A percentile compares a stretch with the other conserved stretches of the same genome.
These are phyloP conservation scores for Sinelater perroti DNA, from an alignment of 2,888 invertebrate genomes.

Conservation along the genomic window DNA sequence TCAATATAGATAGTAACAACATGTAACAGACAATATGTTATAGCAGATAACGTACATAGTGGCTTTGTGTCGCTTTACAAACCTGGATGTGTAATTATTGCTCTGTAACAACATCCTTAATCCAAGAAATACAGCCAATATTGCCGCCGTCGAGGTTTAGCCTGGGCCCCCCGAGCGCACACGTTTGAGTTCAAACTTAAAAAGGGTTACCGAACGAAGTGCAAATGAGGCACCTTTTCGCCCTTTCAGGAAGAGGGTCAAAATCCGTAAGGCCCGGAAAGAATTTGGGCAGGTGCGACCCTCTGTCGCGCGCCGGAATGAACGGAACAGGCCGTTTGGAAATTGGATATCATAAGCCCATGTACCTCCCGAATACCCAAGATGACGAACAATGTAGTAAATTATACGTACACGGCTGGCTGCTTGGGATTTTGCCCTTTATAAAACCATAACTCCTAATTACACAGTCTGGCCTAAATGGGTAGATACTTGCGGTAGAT, in stretches of 20 bases:
- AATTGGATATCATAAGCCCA: constrained; percentile 12
- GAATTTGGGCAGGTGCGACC: constrained; percentile 17
- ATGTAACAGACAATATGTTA: not conserved
- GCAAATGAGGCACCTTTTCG: constrained; percentile 13
- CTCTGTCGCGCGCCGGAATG: constrained; percentile 15
- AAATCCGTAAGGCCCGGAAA: constrained; percentile 18
- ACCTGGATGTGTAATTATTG: no score
- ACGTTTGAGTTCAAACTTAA: constrained; percentile 5
- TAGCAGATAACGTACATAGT: not conserved
- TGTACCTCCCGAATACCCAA: constrained; percentile 7
- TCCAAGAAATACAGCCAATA: no score
- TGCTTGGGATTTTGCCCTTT: not conserved
- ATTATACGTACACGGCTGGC: not conserved
- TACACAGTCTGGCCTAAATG: not conserved
- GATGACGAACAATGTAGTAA: constrained; percentile 11
- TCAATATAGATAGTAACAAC: not conserved
- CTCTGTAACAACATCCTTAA: no score
- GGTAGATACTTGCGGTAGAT: not conserved
- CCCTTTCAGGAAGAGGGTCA: constrained; percentile 13
- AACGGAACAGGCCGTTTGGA: constrained; percentile 15
- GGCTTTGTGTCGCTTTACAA: not conserved
- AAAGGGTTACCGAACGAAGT: constrained; percentile 7
- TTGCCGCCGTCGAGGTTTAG: not conserved
- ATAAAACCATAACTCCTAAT: constrained; percentile 8
- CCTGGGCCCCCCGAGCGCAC: not conserved